phyloP scores from a whole-genome alignment of 2,113 vertebrate species.

The Cottus gobio region DNA sequence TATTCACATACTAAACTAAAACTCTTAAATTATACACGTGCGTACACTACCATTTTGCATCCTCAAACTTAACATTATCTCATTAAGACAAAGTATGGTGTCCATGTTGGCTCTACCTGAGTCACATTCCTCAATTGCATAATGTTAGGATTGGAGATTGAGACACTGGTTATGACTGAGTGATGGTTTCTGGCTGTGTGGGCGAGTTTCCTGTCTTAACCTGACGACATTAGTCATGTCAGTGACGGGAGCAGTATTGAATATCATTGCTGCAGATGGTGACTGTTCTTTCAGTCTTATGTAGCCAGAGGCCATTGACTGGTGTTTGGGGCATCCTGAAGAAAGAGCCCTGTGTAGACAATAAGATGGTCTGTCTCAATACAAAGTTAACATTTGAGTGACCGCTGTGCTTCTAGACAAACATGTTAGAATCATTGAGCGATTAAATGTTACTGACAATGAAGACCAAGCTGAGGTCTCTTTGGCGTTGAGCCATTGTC shows the following conservation, averaged over 20 bases:
- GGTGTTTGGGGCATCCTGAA: background rate
- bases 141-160: background rate
- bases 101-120: background rate
- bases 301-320: background rate
- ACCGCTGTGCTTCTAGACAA: conserved; percentile 18
- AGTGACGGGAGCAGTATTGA: background rate
- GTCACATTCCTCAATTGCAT: background rate
- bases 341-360: background rate
- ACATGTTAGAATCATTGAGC: background rate
- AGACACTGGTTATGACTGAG: background rate
- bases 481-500: background rate
- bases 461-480: background rate
- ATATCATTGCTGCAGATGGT: conserved; percentile 1
- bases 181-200: conserved; percentile 10
- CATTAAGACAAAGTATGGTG: background rate
- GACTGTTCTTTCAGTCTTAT: background rate
- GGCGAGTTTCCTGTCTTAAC: background rate
- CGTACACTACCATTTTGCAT: background rate
- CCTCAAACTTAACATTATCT: background rate
- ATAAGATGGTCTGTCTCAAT: background rate
- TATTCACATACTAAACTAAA: background rate
- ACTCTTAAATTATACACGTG: background rate
- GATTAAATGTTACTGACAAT: conserved; percentile 11
- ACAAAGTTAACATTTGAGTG: conserved; percentile 18
- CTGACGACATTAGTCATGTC: background rate